Base-by-base conservation (phyloP, 64 coral and sea anemone genomes). In the Orbicella faveolata region DNA sequence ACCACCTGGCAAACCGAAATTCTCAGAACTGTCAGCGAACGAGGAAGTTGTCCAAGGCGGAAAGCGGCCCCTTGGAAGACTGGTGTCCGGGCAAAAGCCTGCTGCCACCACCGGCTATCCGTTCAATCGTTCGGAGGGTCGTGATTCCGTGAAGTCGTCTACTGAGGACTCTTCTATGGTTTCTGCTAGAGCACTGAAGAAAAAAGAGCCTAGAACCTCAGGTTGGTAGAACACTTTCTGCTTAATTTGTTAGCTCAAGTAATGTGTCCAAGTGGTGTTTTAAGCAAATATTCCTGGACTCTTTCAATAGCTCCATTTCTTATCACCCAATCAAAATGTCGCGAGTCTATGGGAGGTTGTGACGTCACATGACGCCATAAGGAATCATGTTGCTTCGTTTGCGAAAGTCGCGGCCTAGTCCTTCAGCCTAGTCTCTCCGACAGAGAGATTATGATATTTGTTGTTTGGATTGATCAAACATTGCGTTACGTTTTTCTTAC, bases 151-250 rank as follows among this genome's bases (percentile, higher is more conserved):
- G 36, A 39, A 65, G 44, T 53, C 65, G 11, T 72, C 82, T 18
- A 15, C 63, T 68, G 82, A 66, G 65, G 44, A 85, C 64, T 44
- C 82, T 17, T 25, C 82, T 15, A 37, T 72, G 63, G 64, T 52
- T 69, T 52, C 82, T 85, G 64, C 39, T 9, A 85, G 82, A 85
- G 65, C 63, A 44, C 82, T 41, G 37, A 72, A 44, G 20, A 85
- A 72, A 15, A 52, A 85, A 33, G 82, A 85, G 6, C 21, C 36
- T 25, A 67, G 23, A 10, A 52, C 17, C 39, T 53, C 82, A 85
- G 82, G 82, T 85, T 16, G 37, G 36, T 52, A 26, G 3, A 57
- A 25, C 52, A 61, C 14, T 34, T 53, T 41, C 3, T 12, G 20
- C 17, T 77, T 17, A 41, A 21, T 10, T n/a, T 70, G 21, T n/a